These are phyloP conservation scores for Cygnus buccinator DNA, from an alignment of 2,113 vertebrate species.

Conservation along the genomic window DNA sequence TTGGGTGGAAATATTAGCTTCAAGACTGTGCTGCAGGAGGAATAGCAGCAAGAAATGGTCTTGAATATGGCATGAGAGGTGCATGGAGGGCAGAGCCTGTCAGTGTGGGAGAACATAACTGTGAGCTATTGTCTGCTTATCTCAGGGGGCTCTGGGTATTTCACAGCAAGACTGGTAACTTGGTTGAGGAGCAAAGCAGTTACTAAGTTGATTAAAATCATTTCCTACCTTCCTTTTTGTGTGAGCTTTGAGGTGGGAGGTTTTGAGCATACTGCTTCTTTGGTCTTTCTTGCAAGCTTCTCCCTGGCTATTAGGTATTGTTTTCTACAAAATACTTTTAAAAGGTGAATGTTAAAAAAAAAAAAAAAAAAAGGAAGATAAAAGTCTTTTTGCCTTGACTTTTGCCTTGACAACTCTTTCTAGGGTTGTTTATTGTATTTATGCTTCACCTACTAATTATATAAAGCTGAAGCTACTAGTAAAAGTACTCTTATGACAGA, in stretches of 20 bases:
- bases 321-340: not conserved
- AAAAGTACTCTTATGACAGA: not conserved
- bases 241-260: not conserved
- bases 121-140: not conserved
- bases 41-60: not conserved
- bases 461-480: not conserved
- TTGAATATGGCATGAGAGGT: not conserved
- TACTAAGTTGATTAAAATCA: not conserved
- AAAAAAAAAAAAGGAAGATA: not conserved
- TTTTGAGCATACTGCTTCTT: not conserved
- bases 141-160: not conserved
- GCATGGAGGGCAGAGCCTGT: rapidly evolving
- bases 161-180: not conserved
- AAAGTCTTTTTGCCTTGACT: not conserved
- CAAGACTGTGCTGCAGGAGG: not conserved
- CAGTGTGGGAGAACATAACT: not conserved
- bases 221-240: not conserved
- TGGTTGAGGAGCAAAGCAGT: not conserved
- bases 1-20: not conserved
- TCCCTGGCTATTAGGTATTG: not conserved
- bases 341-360: not conserved
- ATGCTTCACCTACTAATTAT: not conserved
- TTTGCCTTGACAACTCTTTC: not conserved
- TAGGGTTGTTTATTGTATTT: not conserved
- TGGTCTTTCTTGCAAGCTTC: not conserved